Evolutionary conservation across 2,797 vertebrate genomes (phyloP).

Genomic region (Choloepus didactylus): DNA sequence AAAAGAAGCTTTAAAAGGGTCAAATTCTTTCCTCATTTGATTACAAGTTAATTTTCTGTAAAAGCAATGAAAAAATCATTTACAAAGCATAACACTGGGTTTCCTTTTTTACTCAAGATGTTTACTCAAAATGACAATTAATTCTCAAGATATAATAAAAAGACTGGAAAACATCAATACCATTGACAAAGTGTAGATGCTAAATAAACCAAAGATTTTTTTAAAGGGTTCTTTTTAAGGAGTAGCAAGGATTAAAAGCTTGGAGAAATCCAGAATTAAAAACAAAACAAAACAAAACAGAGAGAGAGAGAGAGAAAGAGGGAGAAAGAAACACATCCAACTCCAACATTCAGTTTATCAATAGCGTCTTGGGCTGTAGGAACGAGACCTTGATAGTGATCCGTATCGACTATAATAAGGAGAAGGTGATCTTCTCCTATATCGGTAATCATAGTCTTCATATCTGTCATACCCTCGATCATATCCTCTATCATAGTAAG

Average conservation of each 20-base stretch:
- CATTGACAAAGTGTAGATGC: constrained; percentile 84
- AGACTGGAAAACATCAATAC: constrained; percentile 85
- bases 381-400: constrained; percentile 95
- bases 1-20: constrained; percentile 87
- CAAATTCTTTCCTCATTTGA: constrained; percentile 78
- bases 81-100: constrained; percentile 85
- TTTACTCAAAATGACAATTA: constrained; percentile 88
- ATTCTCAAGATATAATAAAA: constrained; percentile 87
- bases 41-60: constrained; percentile 85
- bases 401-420: constrained; percentile 96
- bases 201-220: constrained; percentile 84
- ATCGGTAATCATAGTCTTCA: constrained; percentile 95
- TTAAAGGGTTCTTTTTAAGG: constrained; percentile 74
- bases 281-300: constrained; percentile 71
- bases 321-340: constrained; percentile 84
- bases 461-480: constrained; percentile 94
- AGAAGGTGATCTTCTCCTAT: constrained; percentile 95
- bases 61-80: constrained; percentile 83
- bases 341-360: constrained; percentile 83
- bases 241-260: constrained; percentile 64
- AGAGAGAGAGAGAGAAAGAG: constrained; percentile 79
- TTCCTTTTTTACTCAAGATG: constrained; percentile 85
- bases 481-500: constrained; percentile 92
- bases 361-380: constrained; percentile 94
- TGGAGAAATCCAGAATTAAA: constrained; percentile 68